Percentiles rank a stretch among this genome's conserved stretches.
Conservation (phyloP, 2,888 invertebrate genomes). For the Poecilus cupreus region DNA sequence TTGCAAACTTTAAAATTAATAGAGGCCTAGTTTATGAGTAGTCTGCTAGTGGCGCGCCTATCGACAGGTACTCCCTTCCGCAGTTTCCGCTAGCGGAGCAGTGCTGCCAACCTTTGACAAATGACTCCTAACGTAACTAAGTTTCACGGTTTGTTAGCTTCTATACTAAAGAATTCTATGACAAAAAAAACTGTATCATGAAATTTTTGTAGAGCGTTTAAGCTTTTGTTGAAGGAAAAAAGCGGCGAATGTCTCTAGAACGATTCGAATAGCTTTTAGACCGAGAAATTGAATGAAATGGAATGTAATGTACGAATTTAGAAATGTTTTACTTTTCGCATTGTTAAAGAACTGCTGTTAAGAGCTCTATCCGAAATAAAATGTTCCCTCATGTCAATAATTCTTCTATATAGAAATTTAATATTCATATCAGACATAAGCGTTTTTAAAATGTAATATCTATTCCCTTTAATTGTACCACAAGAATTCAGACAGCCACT, state of each 20-base stretch:
- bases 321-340: background rate
- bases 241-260: slow-evolving; percentile 3
- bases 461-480: too few relatives aligned
- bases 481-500: too few relatives aligned
- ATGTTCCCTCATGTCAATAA: too few relatives aligned
- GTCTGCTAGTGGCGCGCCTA: background rate
- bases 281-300: background rate
- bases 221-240: slow-evolving; percentile 10
- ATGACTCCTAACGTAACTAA: slow-evolving; percentile 3
- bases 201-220: slow-evolving; percentile 17
- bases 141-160: slow-evolving; percentile 32
- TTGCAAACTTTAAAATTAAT: background rate
- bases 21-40: background rate
- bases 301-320: background rate
- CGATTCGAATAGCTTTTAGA: slow-evolving; percentile 5
- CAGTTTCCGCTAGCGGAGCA: background rate
- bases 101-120: slow-evolving; percentile 11
- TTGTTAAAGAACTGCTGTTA: too few relatives aligned
- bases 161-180: background rate
- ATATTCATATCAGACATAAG: too few relatives aligned
- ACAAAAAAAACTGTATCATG: slow-evolving; percentile 25
- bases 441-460: too few relatives aligned
- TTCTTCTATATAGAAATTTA: too few relatives aligned
- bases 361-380: too few relatives aligned
- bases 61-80: background rate